These are phyloP conservation scores for Hirundichthys speculiger DNA, from an alignment of 2,113 vertebrate species.

Conservation along the genomic window DNA sequence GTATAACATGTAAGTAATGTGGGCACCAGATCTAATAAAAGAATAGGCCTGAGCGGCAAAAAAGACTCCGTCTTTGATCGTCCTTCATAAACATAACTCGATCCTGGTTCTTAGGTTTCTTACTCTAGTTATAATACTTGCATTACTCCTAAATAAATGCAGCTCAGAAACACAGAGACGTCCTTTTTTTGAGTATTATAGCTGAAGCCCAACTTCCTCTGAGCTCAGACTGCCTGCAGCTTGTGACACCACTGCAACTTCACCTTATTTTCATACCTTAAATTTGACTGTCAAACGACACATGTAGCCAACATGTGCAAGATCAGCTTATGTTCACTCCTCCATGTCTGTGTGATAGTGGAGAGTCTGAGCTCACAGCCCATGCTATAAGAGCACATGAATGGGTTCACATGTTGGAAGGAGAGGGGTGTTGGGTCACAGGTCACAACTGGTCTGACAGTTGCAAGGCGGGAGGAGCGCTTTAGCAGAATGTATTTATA, in stretches of 20 bases:
- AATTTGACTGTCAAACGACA: constrained; percentile 60
- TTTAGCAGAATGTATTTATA: constrained; percentile 83
- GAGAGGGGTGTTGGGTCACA: constrained; percentile 54
- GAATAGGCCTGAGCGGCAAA: too few species aligned
- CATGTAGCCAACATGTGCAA: constrained; percentile 2
- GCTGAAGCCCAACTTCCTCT: too few species aligned
- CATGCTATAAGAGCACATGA: constrained; percentile 45
- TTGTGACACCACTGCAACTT: not conserved
- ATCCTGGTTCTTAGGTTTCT: too few species aligned
- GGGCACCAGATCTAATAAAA: too few species aligned
- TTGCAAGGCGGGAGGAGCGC: constrained; percentile 55
- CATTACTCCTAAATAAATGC: too few species aligned
- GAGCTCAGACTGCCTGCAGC: not conserved
- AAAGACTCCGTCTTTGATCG: too few species aligned
- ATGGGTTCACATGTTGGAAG: constrained; percentile 30
- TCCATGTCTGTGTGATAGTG: not conserved
- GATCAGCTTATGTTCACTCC: not conserved
- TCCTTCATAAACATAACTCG: too few species aligned
- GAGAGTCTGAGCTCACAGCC: constrained; percentile 6
- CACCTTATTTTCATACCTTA: constrained; percentile 16
- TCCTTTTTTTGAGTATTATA: too few species aligned
- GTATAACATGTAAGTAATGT: too few species aligned
- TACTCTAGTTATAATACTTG: too few species aligned
- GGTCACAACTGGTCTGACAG: constrained; percentile 58
- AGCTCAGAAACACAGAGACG: too few species aligned